A percentile compares a stretch with the other conserved stretches of the same genome.
Evolutionary conservation across 1,140 invertebrate genomes (phyloP).

Genomic region (Nasonia longicornis): DNA sequence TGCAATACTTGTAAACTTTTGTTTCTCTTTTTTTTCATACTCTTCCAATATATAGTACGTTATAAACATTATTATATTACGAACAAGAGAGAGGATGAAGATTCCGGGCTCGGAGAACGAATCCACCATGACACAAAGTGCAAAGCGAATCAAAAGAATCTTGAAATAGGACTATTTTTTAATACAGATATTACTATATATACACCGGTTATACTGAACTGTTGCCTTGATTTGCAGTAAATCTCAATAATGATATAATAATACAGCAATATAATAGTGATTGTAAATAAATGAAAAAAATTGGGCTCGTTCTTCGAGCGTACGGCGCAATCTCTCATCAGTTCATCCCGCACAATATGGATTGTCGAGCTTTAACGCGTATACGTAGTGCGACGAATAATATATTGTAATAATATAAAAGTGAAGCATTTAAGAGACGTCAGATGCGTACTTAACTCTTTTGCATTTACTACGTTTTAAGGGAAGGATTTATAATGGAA

Average conservation of each 20-base stretch:
- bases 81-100: background rate
- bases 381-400: background rate
- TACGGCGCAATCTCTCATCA: background rate
- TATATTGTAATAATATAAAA: background rate
- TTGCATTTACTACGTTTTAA: constrained; percentile 46
- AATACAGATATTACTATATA: background rate
- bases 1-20: constrained; percentile 46
- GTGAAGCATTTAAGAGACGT: background rate
- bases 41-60: constrained; percentile 29
- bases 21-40: constrained; percentile 27
- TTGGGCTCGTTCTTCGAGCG: constrained; percentile 5
- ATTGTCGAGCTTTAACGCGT: background rate
- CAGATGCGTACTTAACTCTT: constrained; percentile 42
- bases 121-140: background rate
- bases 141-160: constrained; percentile 7
- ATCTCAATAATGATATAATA: background rate
- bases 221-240: background rate
- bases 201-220: background rate
- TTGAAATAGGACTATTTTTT: background rate
- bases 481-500: background rate
- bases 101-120: constrained; percentile 20
- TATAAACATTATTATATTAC: background rate
- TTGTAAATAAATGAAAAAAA: background rate
- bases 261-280: constrained; percentile 5
- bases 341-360: constrained; percentile 25